Evolutionary conservation across 1,140 invertebrate genomes (phyloP).

Genomic region (Cataglyphis hispanica): DNA sequence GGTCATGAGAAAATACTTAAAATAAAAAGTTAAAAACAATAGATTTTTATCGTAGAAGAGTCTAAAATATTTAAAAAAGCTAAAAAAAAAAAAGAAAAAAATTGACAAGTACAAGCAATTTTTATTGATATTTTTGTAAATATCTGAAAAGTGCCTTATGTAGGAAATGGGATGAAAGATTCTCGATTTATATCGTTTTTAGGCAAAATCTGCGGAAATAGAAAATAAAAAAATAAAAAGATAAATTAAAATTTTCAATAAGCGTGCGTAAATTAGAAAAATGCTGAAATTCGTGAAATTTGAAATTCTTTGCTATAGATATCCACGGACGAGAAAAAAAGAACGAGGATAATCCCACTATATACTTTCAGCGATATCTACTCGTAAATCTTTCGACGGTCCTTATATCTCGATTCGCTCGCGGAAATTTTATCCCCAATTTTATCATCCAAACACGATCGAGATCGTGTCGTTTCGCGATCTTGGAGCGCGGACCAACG

Average conservation of each 20-base stretch:
- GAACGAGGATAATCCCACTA: too few species aligned
- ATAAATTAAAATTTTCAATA: neutral
- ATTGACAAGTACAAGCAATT: neutral
- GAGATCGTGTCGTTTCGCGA: neutral
- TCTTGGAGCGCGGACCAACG: constrained; percentile 4
- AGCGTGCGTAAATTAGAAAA: neutral
- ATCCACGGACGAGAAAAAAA: neutral
- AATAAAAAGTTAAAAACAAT: neutral
- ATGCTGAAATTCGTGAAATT: neutral
- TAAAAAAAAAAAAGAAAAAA: too few species aligned
- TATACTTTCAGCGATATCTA: too few species aligned
- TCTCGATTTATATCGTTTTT: neutral
- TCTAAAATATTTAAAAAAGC: neutral
- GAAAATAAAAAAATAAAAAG: neutral
- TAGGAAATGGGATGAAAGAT: neutral
- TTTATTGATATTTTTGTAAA: neutral
- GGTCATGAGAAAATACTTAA: neutral
- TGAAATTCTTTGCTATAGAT: neutral
- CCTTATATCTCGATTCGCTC: neutral
- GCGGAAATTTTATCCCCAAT: neutral
- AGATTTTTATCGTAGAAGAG: neutral
- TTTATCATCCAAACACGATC: constrained; percentile 5
- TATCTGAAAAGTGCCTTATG: neutral
- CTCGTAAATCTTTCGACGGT: neutral
- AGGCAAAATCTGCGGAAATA: neutral